Conservation (phyloP, 2,888 invertebrate species). For the Aphelenchoides bicaudatus region DNA sequence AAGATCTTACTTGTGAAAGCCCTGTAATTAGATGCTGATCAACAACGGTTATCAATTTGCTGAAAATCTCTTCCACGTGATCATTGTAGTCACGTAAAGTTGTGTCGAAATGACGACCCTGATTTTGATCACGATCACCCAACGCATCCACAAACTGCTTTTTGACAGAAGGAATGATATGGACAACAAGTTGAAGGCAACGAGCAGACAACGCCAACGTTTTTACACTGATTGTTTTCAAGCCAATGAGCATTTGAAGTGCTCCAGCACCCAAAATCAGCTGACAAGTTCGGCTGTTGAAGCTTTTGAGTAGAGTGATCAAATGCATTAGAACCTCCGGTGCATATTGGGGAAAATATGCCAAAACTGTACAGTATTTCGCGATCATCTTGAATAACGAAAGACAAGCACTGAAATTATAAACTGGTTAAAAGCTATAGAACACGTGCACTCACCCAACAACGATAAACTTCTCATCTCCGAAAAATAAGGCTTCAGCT, state of each 20-base stretch:
- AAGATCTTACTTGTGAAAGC: conserved; percentile 65
- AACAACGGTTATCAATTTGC: conserved; percentile 84
- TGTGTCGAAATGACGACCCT: conserved; percentile 50
- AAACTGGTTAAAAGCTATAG: conserved; percentile 55
- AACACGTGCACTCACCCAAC: background rate
- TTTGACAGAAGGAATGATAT: conserved; percentile 65
- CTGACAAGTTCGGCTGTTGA: conserved; percentile 72
- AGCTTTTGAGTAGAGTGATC: conserved; percentile 64
- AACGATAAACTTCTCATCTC: conserved; percentile 56
- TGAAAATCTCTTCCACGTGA: conserved; percentile 86
- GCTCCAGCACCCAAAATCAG: conserved; percentile 94
- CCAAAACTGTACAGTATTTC: conserved; percentile 81
- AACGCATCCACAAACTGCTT: conserved; percentile 39
- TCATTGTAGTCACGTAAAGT: conserved; percentile 66
- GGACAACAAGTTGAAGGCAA: conserved; percentile 64
- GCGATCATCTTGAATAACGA: conserved; percentile 82
- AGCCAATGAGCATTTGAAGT: conserved; percentile 82
- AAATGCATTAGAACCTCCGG: conserved; percentile 64
- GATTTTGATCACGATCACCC: conserved; percentile 38
- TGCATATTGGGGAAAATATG: conserved; percentile 69
- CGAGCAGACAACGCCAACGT: conserved; percentile 71
- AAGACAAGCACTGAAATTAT: conserved; percentile 69
- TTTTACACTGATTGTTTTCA: conserved; percentile 81
- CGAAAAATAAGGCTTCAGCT: conserved; percentile 54
- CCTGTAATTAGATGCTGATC: conserved; percentile 78